Base-by-base conservation (phyloP, 2,113 vertebrate species). In the Catagonus wagneri region DNA sequence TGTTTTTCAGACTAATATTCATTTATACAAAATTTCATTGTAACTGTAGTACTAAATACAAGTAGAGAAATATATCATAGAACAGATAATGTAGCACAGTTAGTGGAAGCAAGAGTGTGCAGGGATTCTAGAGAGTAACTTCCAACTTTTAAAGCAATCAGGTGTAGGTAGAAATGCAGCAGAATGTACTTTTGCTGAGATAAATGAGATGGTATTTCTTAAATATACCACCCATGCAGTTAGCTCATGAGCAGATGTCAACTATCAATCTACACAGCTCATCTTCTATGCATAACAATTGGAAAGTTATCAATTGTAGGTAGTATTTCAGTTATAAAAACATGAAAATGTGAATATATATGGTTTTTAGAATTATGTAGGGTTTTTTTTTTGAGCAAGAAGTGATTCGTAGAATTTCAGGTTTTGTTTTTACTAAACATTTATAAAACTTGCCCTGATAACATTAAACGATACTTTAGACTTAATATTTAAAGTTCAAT, bases 261-360 rank as follows among this genome's bases (percentile, higher is more conserved):
- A 23, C n/a, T 1, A 25, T 87, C 19, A 72, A 1, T 89, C 87
- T 56, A 34, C 12, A 78, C 12, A 86, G 15, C 25, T 86, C 78
- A 39, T 2, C 16, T 85, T 93, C 15, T 52, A 7, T 80, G 12
- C 56, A 11, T 75, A 60, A 60, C 27, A 91, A 0, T 52, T 94
- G 36, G 17, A 69, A 85, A 16, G 44, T 80, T 84, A 56, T 90
- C 58, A 89, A 9, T 89, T 84, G 6, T 81, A 78, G 34, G 32
- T 76, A 34, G 60, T 75, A 69, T 85, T 95, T 95, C 34, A 89
- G 65, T 87, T 93, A 34, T n/a, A 93, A 36, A 93, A 90, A 88
- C 23, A 22, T 85, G 83, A 78, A 94, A 85, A 68, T 85, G 23
- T 96, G 12, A 72, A n/a, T n/a, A n/a, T 52, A 69, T 2, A 2